These are phyloP conservation scores for Macropus fuliginosus DNA, from an alignment of 2,797 vertebrate species.

Conservation along the genomic window DNA sequence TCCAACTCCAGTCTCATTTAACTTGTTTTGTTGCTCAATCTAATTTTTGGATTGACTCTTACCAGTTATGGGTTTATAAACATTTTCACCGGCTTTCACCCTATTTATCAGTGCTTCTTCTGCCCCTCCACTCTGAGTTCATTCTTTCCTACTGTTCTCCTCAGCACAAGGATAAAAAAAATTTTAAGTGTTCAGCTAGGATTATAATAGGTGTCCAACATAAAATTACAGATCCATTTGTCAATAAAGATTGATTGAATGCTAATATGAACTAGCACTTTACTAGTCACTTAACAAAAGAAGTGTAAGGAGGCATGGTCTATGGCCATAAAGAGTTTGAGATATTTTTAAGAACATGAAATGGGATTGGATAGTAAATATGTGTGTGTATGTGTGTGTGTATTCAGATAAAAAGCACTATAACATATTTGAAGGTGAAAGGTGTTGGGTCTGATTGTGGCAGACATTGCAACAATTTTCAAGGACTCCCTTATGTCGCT, in stretches of 20 bases:
- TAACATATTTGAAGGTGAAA: neutral
- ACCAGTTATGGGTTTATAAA: neutral
- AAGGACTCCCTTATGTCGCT: neutral
- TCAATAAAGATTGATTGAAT: neutral
- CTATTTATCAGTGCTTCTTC: neutral
- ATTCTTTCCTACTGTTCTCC: neutral
- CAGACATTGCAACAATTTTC: neutral
- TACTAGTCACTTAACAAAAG: neutral
- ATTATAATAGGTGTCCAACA: neutral
- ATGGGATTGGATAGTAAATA: neutral
- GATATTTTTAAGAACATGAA: neutral
- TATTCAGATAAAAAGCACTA: neutral
- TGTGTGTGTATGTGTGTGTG: no score
- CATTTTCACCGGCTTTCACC: neutral
- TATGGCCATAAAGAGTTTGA: slow-evolving; percentile 8
- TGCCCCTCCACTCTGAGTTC: neutral
- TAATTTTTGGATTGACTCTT: neutral
- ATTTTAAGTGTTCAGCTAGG: neutral
- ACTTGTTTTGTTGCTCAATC: neutral
- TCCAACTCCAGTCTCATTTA: neutral
- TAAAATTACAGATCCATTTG: neutral
- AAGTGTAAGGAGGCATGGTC: neutral
- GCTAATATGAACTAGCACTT: neutral
- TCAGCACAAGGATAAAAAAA: neutral
- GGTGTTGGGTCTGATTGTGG: neutral